Base-by-base conservation (phyloP, 1,140 invertebrate genomes). In the Aporrectodea caliginosa region DNA sequence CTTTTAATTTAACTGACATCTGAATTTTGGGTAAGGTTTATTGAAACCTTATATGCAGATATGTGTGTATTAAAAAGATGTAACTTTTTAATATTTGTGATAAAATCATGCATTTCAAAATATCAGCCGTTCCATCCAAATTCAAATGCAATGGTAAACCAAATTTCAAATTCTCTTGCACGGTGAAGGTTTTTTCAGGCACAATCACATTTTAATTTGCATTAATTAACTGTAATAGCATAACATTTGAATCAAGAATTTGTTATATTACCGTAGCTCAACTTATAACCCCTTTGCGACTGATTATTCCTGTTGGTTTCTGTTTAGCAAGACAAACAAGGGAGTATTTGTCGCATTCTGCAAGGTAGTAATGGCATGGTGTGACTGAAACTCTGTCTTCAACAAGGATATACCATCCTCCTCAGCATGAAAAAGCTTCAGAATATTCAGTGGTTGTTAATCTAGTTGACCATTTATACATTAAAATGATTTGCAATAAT, bases 271-370 rank as follows among this genome's bases (percentile, higher is more conserved):
- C n/a, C 43, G 43, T 12, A 58, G 43, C 22, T 58, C 6, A 58
- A 58, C 22, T 58, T 58, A 58, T 58, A 58, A 12, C 6, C 43
- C 43, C 22, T 6, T 58, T 58, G 22, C 6, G 22, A 58, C 22
- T 58, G 43, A 58, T 58, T 6, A 12, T 58, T 6, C 31, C 29
- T 77, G 32, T 43, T 81, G 72, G 81, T 82, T 80, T 69, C 79
- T 75, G 84, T 86, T 78, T 84, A 88, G 88, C 76, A 88, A 88
- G 85, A 85, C 85, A 29, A 88, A 84, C 80, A 87, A 87, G 82
- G 88, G 87, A 34, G 88, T 88, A 2, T 88, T 88, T 84, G 87
- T 88, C 58, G 84, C 87, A 29, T 88, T 87, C 80, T 88, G 87
- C 83, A 88, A 88, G 79, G 83, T 88, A 12, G 85, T 88, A 6